A percentile compares a stretch with the other conserved stretches of the same genome.
Evolutionary conservation across 2,888 invertebrate species (phyloP).

Genomic region (Zonitis immaculata): DNA sequence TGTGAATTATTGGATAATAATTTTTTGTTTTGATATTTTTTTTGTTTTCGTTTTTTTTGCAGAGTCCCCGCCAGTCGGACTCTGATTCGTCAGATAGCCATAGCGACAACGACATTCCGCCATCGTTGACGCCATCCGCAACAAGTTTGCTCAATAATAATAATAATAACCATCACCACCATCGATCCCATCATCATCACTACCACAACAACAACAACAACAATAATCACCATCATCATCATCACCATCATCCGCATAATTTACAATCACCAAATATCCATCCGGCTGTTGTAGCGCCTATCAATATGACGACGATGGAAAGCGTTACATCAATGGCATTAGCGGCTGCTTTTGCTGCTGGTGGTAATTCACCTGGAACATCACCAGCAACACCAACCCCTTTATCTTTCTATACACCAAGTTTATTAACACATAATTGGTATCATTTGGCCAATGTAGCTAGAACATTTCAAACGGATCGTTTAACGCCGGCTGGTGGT

Average conservation of each 20-base stretch:
- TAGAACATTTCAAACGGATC: slow-evolving; percentile 47
- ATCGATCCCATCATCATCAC: slow-evolving; percentile 42
- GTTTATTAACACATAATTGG: slow-evolving; percentile 42
- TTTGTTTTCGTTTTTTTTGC: slow-evolving; percentile 31
- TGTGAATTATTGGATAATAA: too few species aligned
- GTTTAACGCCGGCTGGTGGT: slow-evolving; percentile 31
- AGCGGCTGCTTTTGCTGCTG: slow-evolving; percentile 60
- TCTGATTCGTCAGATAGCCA: slow-evolving; percentile 62
- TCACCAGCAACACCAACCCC: slow-evolving; percentile 38
- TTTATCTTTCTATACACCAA: slow-evolving; percentile 43
- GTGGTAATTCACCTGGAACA: slow-evolving; percentile 46
- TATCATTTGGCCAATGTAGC: slow-evolving; percentile 50
- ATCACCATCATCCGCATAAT: slow-evolving; percentile 38
- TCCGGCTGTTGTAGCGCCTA: slow-evolving; percentile 30
- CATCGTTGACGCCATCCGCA: slow-evolving; percentile 47
- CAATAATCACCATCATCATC: slow-evolving; percentile 12
- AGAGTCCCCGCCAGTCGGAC: slow-evolving; percentile 66
- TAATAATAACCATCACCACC: slow-evolving; percentile 39
- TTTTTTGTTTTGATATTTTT: too few species aligned
- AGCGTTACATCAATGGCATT: slow-evolving; percentile 63
- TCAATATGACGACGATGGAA: slow-evolving; percentile 56
- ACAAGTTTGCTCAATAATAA: slow-evolving; percentile 36
- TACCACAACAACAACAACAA: slow-evolving; percentile 47
- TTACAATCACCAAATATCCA: slow-evolving; percentile 12
- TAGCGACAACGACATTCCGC: slow-evolving; percentile 52